A percentile compares a stretch with the other conserved stretches of the same genome.
phyloP scores from a whole-genome alignment of 1,140 invertebrate genomes.

The Eriosoma lanigerum region DNA sequence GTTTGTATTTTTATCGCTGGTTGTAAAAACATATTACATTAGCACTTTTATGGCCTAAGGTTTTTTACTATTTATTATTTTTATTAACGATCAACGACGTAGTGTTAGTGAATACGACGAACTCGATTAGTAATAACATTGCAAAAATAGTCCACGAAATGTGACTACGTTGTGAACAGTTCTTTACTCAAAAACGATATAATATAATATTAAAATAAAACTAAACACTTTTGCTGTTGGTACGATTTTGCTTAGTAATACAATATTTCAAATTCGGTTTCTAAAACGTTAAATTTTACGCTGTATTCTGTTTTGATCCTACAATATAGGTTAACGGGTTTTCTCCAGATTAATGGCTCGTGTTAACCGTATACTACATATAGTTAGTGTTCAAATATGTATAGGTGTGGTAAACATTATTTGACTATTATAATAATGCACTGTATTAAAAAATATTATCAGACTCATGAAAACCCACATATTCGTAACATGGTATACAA shows the following conservation, averaged over 20 bases:
- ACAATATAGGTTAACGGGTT: conserved; percentile 31
- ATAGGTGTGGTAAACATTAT: background rate
- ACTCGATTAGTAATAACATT: conserved; percentile 10
- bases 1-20: background rate
- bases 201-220: background rate
- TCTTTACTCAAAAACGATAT: background rate
- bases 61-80: conserved; percentile 10
- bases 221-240: background rate
- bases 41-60: background rate
- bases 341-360: conserved; percentile 27
- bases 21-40: conserved; percentile 15
- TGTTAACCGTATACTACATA: background rate
- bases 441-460: too few relatives aligned
- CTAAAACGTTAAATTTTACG: background rate
- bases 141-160: conserved; percentile 10
- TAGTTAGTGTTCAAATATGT: background rate
- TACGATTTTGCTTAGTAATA: background rate
- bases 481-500: too few relatives aligned
- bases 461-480: too few relatives aligned
- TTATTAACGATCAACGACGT: background rate
- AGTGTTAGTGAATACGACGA: conserved; percentile 14
- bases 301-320: background rate
- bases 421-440: background rate
- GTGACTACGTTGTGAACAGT: background rate
- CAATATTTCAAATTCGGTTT: conserved; percentile 5